These are phyloP conservation scores for Zele albiditarsus DNA, from an alignment of 2,888 invertebrate genomes.

Conservation along the genomic window DNA sequence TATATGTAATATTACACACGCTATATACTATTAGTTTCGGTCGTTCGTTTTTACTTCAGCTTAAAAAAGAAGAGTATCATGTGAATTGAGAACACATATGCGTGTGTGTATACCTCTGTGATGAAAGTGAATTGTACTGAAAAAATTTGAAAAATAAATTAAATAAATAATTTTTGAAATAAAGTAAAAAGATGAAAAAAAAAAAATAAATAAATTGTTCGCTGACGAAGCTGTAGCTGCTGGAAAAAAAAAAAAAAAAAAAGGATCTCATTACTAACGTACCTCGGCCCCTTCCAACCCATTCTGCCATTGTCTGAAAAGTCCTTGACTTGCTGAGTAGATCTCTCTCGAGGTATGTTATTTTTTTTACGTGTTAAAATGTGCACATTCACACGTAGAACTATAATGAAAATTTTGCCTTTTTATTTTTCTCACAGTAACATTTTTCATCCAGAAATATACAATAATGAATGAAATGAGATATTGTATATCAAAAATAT, in stretches of 20 bases:
- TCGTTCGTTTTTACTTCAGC: background rate
- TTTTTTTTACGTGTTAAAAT: conserved; percentile 22
- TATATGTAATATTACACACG: background rate
- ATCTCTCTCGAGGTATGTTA: conserved; percentile 2
- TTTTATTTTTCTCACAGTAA: conserved; percentile 1
- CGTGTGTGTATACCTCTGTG: background rate
- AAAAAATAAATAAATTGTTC: conserved; percentile 24
- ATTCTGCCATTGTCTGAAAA: conserved; percentile 24
- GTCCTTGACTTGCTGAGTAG: conserved; percentile 32
- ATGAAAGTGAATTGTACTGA: background rate
- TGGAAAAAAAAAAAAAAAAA: conserved; percentile 23
- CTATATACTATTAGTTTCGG: background rate
- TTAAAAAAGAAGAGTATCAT: conserved; percentile 1
- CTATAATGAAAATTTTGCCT: conserved; percentile 33
- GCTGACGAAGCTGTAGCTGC: conserved; percentile 26
- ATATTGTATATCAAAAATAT: background rate
- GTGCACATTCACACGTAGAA: conserved; percentile 19
- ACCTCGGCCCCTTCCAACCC: conserved; percentile 16
- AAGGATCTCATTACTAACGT: conserved; percentile 39
- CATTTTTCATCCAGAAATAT: background rate
- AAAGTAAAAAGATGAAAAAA: conserved; percentile 5
- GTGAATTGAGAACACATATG: conserved; percentile 11
- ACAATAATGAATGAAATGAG: background rate
- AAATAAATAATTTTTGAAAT: background rate
- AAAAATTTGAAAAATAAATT: background rate